phyloP scores from a whole-genome alignment of 92 coral and sea anemone genomes.

The Palythoa grandis region DNA sequence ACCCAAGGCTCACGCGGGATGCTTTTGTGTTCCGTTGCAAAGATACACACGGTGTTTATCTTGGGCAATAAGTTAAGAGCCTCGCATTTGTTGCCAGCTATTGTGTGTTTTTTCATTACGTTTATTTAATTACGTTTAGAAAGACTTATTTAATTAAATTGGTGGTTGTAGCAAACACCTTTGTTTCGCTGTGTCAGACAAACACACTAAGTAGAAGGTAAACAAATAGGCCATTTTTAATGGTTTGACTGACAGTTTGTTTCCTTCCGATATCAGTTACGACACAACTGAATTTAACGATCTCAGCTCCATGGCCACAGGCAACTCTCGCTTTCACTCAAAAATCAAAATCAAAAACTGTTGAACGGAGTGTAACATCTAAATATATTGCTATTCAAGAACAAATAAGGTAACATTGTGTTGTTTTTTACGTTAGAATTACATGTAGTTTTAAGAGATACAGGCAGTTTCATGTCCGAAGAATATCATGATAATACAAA shows the following conservation, averaged over 20 bases:
- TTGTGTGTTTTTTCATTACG: constrained; percentile 91
- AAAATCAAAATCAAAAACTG: background rate
- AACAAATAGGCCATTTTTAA: constrained; percentile 40
- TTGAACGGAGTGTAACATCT: background rate
- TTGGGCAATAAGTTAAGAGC: constrained; percentile 51
- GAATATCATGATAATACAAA: constrained; percentile 23
- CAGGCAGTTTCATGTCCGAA: background rate
- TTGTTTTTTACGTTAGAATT: constrained; percentile 11
- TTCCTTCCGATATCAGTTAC: constrained; percentile 22
- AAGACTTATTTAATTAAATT: constrained; percentile 88
- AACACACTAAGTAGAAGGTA: constrained; percentile 38
- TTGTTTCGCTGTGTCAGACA: constrained; percentile 35
- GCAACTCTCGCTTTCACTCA: background rate
- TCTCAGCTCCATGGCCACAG: constrained; percentile 1
- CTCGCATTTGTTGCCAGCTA: constrained; percentile 53
- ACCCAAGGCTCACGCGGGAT: constrained; percentile 55
- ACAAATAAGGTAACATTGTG: background rate
- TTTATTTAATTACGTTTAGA: constrained; percentile 94
- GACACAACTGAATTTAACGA: background rate
- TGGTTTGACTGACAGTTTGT: constrained; percentile 40
- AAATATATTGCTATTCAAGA: background rate
- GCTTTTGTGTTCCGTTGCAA: constrained; percentile 45
- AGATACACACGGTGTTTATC: constrained; percentile 60
- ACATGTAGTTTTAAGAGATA: background rate
- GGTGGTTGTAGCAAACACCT: constrained; percentile 50